A percentile compares a stretch with the other conserved stretches of the same genome.
phyloP scores from a whole-genome alignment of 2,888 invertebrate species.

The Apocheima hispidaria region DNA sequence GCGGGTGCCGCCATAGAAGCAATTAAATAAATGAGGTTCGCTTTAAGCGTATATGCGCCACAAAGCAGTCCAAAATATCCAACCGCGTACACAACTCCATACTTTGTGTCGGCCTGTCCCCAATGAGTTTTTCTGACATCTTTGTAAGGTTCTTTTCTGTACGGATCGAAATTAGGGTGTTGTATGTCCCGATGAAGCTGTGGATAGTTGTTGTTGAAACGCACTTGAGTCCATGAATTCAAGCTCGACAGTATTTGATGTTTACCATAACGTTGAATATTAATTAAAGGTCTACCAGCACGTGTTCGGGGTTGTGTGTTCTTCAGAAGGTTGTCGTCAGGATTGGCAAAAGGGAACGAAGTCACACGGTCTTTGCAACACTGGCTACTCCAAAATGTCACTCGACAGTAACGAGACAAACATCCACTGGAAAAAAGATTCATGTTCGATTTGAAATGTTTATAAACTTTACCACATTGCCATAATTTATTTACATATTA shows the following conservation, averaged over 20 bases:
- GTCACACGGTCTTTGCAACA: constrained; percentile 52
- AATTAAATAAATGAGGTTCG: constrained; percentile 84
- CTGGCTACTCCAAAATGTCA: constrained; percentile 49
- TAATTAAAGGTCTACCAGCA: constrained; percentile 26
- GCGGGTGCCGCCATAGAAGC: constrained; percentile 88
- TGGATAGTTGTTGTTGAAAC: constrained; percentile 60
- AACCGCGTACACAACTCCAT: constrained; percentile 81
- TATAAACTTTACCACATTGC: constrained; percentile 24
- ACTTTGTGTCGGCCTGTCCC: constrained; percentile 67
- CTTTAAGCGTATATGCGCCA: constrained; percentile 87
- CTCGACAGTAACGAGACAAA: constrained; percentile 48
- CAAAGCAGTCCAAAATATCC: constrained; percentile 84
- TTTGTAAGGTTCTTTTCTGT: constrained; percentile 68
- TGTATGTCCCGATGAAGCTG: constrained; percentile 73
- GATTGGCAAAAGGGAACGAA: constrained; percentile 20
- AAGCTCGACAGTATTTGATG: constrained; percentile 38
- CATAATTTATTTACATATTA: constrained; percentile 2
- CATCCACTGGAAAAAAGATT: constrained; percentile 55
- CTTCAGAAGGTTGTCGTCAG: constrained; percentile 24
- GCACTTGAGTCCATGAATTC: constrained; percentile 67
- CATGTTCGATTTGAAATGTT: constrained; percentile 45
- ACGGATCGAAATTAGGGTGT: constrained; percentile 70
- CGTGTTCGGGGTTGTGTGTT: constrained; percentile 2
- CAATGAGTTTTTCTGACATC: constrained; percentile 67
- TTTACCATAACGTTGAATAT: constrained; percentile 21